Base-by-base conservation (phyloP, 2,113 vertebrate genomes). In the Saccopteryx bilineata region DNA sequence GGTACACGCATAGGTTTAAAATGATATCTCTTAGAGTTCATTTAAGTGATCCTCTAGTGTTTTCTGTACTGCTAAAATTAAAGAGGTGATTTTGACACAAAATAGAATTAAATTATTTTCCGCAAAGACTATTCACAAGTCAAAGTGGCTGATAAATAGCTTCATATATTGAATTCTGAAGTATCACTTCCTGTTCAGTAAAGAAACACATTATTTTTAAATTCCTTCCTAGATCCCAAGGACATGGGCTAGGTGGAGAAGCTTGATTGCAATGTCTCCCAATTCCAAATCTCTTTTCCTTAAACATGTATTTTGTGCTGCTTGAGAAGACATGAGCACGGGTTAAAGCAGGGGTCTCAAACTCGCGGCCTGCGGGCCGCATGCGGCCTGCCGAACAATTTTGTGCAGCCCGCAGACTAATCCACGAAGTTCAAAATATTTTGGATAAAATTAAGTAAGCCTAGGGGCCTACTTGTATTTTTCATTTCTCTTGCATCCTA, bases 31-130 rank as follows among this genome's bases (percentile, higher is more conserved):
- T 85, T 88, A n/a, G 72, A 75, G 15, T 84, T 69, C 39, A 83
- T 87, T 69, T 69, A 92, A 90, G n/a, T 63, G 21, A 86, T 75
- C 75, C 31, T 83, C 46, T 39, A 75, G 39, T 39, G 7, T 92
- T 87, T 89, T 75, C 26, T 48, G n/a, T 75, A 48, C 31, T 74
- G 74, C n/a, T 91, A 88, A 95, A 87, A 84, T 63, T 66, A 65
- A 90, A 61, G 31, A 93, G 10, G 39, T 78, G 9, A 79, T 87
- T 94, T 86, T 91, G 74, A 82, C 48, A 74, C 50, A 52, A 86
- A 95, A 72, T 85, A 54, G 52, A 95, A 69, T 66, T 71, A 80
- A 96, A 52, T 68, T 39, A 88, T 21, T 85, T 21, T 82, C 95
- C 46, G 78, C 33, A 90, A 71, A 78, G 56, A 83, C 56, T 83